These are phyloP conservation scores for Masnerella sp. DNA, from an alignment of 2,888 invertebrate genomes.

Conservation along the genomic window DNA sequence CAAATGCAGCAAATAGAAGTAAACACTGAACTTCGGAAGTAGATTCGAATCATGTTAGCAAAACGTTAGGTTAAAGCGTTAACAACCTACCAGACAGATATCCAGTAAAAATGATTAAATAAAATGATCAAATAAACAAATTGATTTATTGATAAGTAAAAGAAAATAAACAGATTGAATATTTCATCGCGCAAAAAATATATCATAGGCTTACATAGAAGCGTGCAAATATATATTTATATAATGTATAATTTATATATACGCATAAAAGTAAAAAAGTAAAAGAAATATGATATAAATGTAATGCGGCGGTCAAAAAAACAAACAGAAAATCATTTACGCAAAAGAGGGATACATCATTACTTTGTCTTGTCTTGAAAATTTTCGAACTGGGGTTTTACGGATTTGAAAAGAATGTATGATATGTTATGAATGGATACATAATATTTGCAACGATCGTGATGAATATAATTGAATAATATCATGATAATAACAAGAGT, in stretches of 20 bases:
- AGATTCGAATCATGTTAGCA: conserved; percentile 69
- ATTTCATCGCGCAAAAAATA: conserved; percentile 69
- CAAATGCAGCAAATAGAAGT: conserved; percentile 69
- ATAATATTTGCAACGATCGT: conserved; percentile 32
- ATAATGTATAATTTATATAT: conserved; percentile 31
- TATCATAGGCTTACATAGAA: conserved; percentile 73
- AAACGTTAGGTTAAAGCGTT: conserved; percentile 74
- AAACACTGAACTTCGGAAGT: conserved; percentile 63
- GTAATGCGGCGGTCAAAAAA: conserved; percentile 34
- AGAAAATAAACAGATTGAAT: conserved; percentile 56
- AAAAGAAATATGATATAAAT: conserved; percentile 39
- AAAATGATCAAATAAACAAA: conserved; percentile 23
- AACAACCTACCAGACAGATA: conserved; percentile 74
- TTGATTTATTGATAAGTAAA: conserved; percentile 47
- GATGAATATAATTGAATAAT: conserved; percentile 53
- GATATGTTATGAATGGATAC: conserved; percentile 29
- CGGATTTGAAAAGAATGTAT: conserved; percentile 30
- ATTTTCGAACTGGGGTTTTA: conserved; percentile 23
- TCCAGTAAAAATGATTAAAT: conserved; percentile 58
- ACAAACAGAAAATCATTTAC: conserved; percentile 25
- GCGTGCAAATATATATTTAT: conserved; percentile 70
- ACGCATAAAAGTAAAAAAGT: conserved; percentile 42
- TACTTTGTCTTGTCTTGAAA: conserved; percentile 40
- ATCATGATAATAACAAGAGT: conserved; percentile 61
- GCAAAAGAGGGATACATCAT: conserved; percentile 29